phyloP scores from a whole-genome alignment of 2,113 vertebrate species.

The Fregata magnificens region DNA sequence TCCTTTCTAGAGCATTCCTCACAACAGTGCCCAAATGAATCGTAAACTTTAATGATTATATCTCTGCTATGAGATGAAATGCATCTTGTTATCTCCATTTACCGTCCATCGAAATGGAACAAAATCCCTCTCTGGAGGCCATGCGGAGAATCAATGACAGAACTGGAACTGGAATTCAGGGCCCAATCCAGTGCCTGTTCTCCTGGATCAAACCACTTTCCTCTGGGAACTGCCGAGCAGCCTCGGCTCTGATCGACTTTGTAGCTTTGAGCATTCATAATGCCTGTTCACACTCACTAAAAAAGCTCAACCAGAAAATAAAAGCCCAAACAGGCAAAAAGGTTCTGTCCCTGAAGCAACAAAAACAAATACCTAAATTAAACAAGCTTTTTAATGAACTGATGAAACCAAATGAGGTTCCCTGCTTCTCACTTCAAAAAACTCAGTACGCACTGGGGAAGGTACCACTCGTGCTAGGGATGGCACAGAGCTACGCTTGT shows the following conservation, averaged over 20 bases:
- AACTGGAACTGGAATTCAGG: background rate
- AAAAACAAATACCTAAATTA: background rate
- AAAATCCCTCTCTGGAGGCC: background rate
- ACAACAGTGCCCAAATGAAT: background rate
- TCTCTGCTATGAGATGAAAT: background rate
- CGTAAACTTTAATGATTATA: background rate
- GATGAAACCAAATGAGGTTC: background rate
- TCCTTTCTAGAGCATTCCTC: background rate
- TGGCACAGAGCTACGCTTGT: accelerated
- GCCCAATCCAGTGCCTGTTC: background rate
- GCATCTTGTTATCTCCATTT: background rate
- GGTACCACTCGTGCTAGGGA: accelerated
- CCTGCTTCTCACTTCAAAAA: background rate
- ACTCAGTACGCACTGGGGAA: accelerated
- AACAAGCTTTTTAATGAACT: background rate
- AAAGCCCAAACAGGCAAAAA: background rate
- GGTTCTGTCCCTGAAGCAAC: background rate
- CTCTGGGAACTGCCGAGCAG: background rate
- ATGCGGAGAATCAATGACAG: accelerated
- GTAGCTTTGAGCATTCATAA: background rate
- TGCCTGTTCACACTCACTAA: background rate
- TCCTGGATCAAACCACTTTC: background rate
- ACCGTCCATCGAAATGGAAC: background rate
- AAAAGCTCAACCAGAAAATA: background rate
- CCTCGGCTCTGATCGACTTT: background rate